Evolutionary conservation across 2,888 invertebrate species (phyloP), one percentile per base, ranked within the genome.

Genomic region (Diabrotica balteata): DNA sequence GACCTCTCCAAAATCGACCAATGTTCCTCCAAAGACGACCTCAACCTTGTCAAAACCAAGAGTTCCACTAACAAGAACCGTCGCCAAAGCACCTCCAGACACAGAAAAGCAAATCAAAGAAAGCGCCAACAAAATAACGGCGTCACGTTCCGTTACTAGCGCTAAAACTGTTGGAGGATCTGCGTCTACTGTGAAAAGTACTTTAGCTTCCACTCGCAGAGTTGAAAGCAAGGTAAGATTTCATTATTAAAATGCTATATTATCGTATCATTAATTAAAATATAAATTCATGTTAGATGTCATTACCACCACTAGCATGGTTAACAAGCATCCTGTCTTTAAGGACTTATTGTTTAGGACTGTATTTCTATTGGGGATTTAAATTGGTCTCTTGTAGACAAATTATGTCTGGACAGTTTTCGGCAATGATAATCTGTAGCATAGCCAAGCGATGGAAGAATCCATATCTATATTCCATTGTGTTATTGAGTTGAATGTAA

Each of bases 41-140:
- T 72, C 74, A 10, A 67, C 76, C 9, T 61, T 75, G 45, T 64
- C 77, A 42, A 77, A 77, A 59, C 75, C 79, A 11, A 75, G 75
- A 66, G 73, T 77, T 55, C 76, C 80, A 10, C 63, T 77, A n/a
- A 75, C 77, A 0, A 77, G 70, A 60, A 77, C 79, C 8, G 67
- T 72, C 7, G 72, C 78, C 8, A 74, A 78, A 47, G 79, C 66
- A 17, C 76, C 79, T 72, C 82, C 9, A 46, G 81, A 83, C 64
- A 76, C 81, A 2, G 84, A 84, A 64, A 91, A 91, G 77, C 89
- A 89, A 78, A 88, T 86, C 72, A 91, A 91, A 82, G 91, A 91
- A 73, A 88, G 89, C 76, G 89, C 89, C 60, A 91, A 91, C 81
- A 91, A 90, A 79, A 86, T 91, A 77, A 80, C 79, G 10, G 80